Percentiles rank a stretch among this genome's conserved stretches.
phyloP scores from a whole-genome alignment of 2,797 vertebrate species.

The Novumbra hubbsi region DNA sequence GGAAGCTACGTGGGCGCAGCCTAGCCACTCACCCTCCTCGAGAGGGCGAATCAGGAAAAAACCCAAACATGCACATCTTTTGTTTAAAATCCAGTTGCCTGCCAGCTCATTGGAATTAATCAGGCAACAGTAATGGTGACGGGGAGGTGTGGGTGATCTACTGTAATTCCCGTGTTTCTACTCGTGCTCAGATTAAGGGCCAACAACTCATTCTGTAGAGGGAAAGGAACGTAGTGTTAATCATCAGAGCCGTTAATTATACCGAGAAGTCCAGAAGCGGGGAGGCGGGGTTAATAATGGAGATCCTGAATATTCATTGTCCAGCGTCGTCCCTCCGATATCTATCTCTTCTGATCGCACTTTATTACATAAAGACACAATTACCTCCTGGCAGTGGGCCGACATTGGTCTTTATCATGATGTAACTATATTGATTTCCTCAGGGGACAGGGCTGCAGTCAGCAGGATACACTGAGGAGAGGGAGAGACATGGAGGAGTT shows the following conservation, averaged over 20 bases:
- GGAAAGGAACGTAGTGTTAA: constrained; percentile 63
- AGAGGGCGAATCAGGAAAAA: constrained; percentile 27
- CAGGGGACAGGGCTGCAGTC: constrained; percentile 32
- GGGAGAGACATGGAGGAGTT: constrained; percentile 16
- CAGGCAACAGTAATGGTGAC: constrained; percentile 23
- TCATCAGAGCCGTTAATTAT: constrained; percentile 65
- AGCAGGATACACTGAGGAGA: constrained; percentile 25
- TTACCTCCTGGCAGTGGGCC: constrained; percentile 52
- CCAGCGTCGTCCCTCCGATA: constrained; percentile 57
- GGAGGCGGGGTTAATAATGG: constrained; percentile 59
- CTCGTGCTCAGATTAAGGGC: constrained; percentile 47
- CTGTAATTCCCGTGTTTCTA: constrained; percentile 47
- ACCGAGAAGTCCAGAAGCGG: constrained; percentile 55
- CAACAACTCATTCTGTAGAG: constrained; percentile 57
- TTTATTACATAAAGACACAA: constrained; percentile 68
- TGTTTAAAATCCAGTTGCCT: constrained; percentile 20
- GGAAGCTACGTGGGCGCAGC: constrained; percentile 2
- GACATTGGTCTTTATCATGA: constrained; percentile 40
- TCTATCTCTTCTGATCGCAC: constrained; percentile 64
- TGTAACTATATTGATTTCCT: constrained; percentile 37
- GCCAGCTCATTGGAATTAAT: constrained; percentile 28
- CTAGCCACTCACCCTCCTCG: neutral
- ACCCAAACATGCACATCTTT: constrained; percentile 22
- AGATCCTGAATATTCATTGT: constrained; percentile 69
- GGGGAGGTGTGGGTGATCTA: constrained; percentile 33